phyloP scores from a whole-genome alignment of 1,140 invertebrate genomes.

The Sinonovacula constricta region DNA sequence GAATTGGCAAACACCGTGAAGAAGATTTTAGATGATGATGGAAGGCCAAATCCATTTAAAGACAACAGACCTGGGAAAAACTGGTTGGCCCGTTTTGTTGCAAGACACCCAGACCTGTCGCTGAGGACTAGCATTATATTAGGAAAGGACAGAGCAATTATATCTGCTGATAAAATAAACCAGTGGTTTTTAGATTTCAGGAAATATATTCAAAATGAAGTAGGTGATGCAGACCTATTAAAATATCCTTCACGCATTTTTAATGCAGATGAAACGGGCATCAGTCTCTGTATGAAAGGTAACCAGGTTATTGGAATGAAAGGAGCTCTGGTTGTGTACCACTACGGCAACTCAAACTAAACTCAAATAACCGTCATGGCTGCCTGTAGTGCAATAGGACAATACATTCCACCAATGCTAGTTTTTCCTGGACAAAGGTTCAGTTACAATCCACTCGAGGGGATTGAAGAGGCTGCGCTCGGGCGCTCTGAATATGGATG shows the following conservation, averaged over 20 bases:
- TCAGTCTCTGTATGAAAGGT: conserved; percentile 23
- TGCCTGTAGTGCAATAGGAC: conserved; percentile 1
- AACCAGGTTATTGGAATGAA: conserved; percentile 21
- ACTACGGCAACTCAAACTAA: conserved; percentile 16
- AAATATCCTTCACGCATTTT: conserved; percentile 8
- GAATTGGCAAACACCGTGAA: conserved; percentile 39
- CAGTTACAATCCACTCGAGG: no score
- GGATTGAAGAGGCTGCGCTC: no score
- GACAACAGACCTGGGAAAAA: conserved; percentile 39
- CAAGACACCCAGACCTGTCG: conserved; percentile 18
- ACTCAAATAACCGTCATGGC: conserved; percentile 21
- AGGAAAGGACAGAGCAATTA: conserved; percentile 31
- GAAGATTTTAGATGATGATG: conserved; percentile 25
- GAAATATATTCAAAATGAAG: conserved; percentile 6
- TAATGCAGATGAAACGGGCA: conserved; percentile 43
- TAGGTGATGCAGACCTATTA: background rate
- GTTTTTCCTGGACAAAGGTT: no score
- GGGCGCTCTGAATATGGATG: no score
- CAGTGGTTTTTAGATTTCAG: conserved; percentile 42
- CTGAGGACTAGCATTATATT: conserved; percentile 1
- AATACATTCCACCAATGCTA: background rate
- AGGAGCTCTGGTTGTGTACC: conserved; percentile 25
- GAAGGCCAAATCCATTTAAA: conserved; percentile 17
- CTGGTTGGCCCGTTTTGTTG: conserved; percentile 22
- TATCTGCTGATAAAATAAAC: background rate